phyloP scores from a whole-genome alignment of 2,888 invertebrate species.

The Diaprepes abbreviatus region DNA sequence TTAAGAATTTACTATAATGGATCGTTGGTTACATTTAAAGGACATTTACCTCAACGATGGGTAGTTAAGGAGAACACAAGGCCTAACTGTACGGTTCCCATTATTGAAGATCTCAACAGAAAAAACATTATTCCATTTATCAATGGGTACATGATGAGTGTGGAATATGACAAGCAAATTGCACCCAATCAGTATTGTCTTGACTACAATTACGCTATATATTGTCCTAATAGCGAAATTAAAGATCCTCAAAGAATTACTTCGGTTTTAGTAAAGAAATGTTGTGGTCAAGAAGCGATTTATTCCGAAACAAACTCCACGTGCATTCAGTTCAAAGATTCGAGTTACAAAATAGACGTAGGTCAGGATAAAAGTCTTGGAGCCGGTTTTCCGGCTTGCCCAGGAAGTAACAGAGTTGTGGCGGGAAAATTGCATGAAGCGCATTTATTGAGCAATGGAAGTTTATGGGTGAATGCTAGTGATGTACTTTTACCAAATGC shows the following conservation, averaged over 20 bases:
- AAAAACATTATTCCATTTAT: slow-evolving; percentile 67
- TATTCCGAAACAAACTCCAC: slow-evolving; percentile 73
- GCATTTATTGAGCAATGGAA: slow-evolving; percentile 70
- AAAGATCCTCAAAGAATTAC: slow-evolving; percentile 54
- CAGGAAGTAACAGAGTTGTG: slow-evolving; percentile 67
- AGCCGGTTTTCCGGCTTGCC: slow-evolving; percentile 65
- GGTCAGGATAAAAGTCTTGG: slow-evolving; percentile 58
- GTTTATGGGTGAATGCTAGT: slow-evolving; percentile 68
- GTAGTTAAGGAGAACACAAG: slow-evolving; percentile 64
- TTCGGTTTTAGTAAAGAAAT: slow-evolving; percentile 72
- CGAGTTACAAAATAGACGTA: slow-evolving; percentile 59
- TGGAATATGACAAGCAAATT: slow-evolving; percentile 68
- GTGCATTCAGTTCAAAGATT: slow-evolving; percentile 65
- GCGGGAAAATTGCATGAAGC: slow-evolving; percentile 72
- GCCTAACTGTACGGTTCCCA: slow-evolving; percentile 61
- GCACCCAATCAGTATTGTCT: slow-evolving; percentile 77
- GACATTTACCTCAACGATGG: slow-evolving; percentile 66
- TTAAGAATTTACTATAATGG: slow-evolving; percentile 52
- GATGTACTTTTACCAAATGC: slow-evolving; percentile 65
- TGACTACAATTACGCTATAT: slow-evolving; percentile 76
- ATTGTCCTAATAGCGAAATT: slow-evolving; percentile 69
- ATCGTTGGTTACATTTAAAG: slow-evolving; percentile 37
- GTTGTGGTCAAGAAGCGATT: slow-evolving; percentile 77
- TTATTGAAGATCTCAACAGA: slow-evolving; percentile 55
- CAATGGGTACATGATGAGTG: slow-evolving; percentile 75